phyloP scores from a whole-genome alignment of 2,797 vertebrate species.

The Platalea minor region DNA sequence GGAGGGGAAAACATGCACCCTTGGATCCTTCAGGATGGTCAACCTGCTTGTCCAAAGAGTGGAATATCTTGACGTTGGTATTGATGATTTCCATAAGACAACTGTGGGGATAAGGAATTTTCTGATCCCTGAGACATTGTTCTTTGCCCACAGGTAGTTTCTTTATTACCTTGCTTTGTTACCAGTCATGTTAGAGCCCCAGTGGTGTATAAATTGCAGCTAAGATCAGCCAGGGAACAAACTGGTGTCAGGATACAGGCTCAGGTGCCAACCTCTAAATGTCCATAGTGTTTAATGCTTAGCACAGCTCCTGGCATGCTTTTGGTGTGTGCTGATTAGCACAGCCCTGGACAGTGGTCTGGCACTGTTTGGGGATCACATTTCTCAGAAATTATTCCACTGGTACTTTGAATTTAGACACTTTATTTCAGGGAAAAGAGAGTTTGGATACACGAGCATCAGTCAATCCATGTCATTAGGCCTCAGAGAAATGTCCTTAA shows the following conservation, averaged over 20 bases:
- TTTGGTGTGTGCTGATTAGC: neutral
- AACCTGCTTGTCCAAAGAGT: neutral
- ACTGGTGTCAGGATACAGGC: neutral
- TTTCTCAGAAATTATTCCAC: neutral
- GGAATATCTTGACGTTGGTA: neutral
- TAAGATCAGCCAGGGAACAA: neutral
- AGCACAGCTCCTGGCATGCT: neutral
- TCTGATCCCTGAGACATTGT: neutral
- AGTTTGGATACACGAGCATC: neutral
- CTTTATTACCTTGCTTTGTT: neutral
- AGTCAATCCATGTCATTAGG: neutral
- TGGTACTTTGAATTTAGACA: neutral
- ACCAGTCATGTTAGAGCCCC: neutral
- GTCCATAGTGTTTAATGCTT: rapidly evolving
- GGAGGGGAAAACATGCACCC: neutral
- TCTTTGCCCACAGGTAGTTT: neutral
- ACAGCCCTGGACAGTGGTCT: neutral
- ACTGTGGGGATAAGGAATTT: neutral
- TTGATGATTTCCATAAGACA: neutral
- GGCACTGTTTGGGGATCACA: neutral
- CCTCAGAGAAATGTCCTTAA: neutral
- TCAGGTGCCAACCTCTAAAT: neutral
- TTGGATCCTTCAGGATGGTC: neutral
- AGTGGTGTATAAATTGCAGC: neutral
- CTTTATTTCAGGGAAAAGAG: neutral